Evolutionary conservation across 37 sponge, comb jelly and placozoan genomes (phyloP).

Genomic region (Crambe crambe): DNA sequence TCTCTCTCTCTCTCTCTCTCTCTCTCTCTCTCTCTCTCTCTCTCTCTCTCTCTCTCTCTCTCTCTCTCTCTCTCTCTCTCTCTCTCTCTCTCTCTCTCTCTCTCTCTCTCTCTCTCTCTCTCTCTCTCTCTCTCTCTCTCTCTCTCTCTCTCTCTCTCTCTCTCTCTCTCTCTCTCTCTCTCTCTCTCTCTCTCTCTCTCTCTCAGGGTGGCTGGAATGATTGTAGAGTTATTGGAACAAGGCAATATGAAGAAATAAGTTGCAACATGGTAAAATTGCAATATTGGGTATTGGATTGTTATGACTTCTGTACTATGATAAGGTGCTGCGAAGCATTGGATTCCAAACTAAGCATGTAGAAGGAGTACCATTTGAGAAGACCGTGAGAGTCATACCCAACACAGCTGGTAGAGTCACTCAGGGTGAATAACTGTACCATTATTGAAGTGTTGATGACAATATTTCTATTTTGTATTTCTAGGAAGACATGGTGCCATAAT

Average conservation of each 20-base stretch:
- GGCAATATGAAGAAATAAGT: constrained; percentile 59
- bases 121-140: background rate
- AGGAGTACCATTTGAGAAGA: constrained; percentile 77
- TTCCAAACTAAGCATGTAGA: constrained; percentile 74
- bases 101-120: background rate
- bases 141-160: background rate
- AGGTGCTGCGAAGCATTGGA: constrained; percentile 90
- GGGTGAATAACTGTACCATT: constrained; percentile 5
- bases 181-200: background rate
- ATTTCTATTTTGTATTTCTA: background rate
- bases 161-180: background rate
- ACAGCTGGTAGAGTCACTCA: constrained; percentile 62
- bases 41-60: background rate
- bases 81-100: background rate
- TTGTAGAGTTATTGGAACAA: constrained; percentile 70
- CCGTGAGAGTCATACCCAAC: constrained; percentile 71
- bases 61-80: background rate
- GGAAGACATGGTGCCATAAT: background rate
- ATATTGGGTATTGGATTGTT: background rate
- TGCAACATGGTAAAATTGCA: constrained; percentile 58
- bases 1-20: background rate
- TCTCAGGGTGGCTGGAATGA: background rate
- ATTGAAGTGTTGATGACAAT: background rate
- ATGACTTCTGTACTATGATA: background rate
- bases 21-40: background rate